Base-by-base conservation (phyloP, 92 coral and sea anemone genomes). In the Chrysogorgia sp. region DNA sequence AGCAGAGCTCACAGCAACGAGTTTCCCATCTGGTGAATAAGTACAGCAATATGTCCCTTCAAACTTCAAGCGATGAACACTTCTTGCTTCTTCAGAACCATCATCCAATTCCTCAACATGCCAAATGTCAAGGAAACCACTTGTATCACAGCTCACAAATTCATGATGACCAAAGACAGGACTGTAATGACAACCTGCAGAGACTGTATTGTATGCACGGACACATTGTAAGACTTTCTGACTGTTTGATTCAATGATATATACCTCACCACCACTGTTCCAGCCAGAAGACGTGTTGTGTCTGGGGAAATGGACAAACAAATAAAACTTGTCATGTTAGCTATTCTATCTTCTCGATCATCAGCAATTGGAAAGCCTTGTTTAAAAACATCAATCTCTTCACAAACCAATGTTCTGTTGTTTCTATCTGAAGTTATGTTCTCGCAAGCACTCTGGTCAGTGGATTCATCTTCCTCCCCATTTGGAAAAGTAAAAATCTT, bases 351-450 rank as follows among this genome's bases (percentile, higher is more conserved):
- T 0, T 12, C 60, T 28, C 24, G 17, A 21, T 69, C 76, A 69
- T 69, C 76, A 17, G 53, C 15, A 45, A 35, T 37, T 49, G 76
- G 76, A 49, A 69, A 69, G 30, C 61, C 76, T 69, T 69, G 76
- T 15, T 69, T 30, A 48, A 5, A 69, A 69, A 69, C 34, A 69
- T 69, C 76, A 31, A 69, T 28, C 31, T 26, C 59, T 3, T 45
- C 60, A 49, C 21, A 45, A 9, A 58, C 40, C 32, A 69, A 34
- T 23, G 76, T 45, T 25, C 48, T 29, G 60, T 21, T 22, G 60
- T 49, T 69, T 47, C 53, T 47, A 6, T 47, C n/a, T 15, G 14
- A 12, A 47, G 53, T 47, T 15, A 7, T 12, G 2, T 15, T 15
- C 2, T 47, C 53, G 2, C 53, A 2, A 47, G 7, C 53, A 37